Conservation (phyloP, 2,888 invertebrate species). For the Piscicola geometra region DNA sequence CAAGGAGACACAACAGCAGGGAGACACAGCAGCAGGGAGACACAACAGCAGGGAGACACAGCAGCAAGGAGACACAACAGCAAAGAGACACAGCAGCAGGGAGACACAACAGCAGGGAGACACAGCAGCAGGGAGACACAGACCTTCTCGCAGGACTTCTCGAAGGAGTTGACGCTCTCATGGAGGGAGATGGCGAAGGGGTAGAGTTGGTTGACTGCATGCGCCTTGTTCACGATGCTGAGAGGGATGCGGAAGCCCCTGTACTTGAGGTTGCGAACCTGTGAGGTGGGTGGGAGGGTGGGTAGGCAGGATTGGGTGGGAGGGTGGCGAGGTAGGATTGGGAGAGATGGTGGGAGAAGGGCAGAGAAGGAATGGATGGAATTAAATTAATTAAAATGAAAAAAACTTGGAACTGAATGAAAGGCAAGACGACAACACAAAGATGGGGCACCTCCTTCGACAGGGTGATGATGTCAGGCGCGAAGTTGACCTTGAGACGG, state of each 20-base stretch:
- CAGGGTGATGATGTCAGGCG: slow-evolving; percentile 94
- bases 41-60: too few species aligned
- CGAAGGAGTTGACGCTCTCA: slow-evolving; percentile 93
- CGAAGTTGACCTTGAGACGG: slow-evolving; percentile 77
- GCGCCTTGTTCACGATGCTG: slow-evolving; percentile 96
- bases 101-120: too few species aligned
- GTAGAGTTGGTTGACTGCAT: slow-evolving; percentile 95
- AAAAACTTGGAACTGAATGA: slow-evolving; percentile 1
- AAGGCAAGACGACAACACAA: too few species aligned
- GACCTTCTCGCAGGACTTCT: slow-evolving; percentile 93
- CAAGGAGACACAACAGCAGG: too few species aligned
- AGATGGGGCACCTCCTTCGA: slow-evolving; percentile 78
- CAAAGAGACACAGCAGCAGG: too few species aligned
- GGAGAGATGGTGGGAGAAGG: background rate
- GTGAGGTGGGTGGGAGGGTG: background rate
- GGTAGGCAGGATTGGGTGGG: background rate
- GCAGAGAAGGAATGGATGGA: background rate
- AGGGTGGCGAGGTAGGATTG: background rate
- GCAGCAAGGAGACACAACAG: too few species aligned
- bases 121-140: slow-evolving; percentile 46
- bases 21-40: too few species aligned
- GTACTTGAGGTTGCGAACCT: slow-evolving; percentile 84
- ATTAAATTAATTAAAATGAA: background rate
- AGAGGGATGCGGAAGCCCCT: slow-evolving; percentile 92
- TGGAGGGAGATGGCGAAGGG: slow-evolving; percentile 97